Evolutionary conservation across 1,140 invertebrate genomes (phyloP), one percentile per base, ranked within the genome.

Genomic region (Chymomyza costata): DNA sequence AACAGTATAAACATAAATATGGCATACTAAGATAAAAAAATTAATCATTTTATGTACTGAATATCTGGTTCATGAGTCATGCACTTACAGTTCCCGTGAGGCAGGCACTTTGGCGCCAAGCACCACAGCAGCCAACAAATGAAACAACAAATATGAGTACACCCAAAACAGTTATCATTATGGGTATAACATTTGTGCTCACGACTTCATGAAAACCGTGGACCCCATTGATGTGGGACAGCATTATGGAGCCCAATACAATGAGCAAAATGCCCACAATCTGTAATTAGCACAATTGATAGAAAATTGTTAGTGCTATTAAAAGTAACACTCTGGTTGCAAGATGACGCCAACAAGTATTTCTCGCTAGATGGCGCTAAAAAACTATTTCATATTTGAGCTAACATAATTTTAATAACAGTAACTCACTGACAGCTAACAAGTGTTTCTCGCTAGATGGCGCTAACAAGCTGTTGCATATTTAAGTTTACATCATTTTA

Each of bases 81-180:
- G n/a, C 2, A 86, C 88, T 88, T 85, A 93, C 92, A 59, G 92
- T 92, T 62, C 93, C 88, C 6, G 92, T 87, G 91, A 94, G 93
- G 83, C 92, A 94, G 58, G 91, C 89, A 70, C 90, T 94, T 82
- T 94, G 93, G 51, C 91, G 89, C 55, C 93, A 91, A 1, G 93
- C 92, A 21, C 93, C 93, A 65, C 93, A 94, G 85, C 93, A 95
- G 65, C 94, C 94, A 70, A 94, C 92, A 87, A 94, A 94, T 8
- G 92, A 91, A 34, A 94, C 90, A 2, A 93, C 48, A 69, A 94
- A 93, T 46, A 94, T 90, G 25, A 93, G 85, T 1, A 87, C 86
- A 0, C 93, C 93, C 56, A 93, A 82, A 25, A 93, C 84, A 44
- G 94, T 93, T 30, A 94, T 87, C 7, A 90, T 83, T 65, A 91